phyloP scores from a whole-genome alignment of 2,113 vertebrate species.

The Speoplatyrhinus poulsoni region DNA sequence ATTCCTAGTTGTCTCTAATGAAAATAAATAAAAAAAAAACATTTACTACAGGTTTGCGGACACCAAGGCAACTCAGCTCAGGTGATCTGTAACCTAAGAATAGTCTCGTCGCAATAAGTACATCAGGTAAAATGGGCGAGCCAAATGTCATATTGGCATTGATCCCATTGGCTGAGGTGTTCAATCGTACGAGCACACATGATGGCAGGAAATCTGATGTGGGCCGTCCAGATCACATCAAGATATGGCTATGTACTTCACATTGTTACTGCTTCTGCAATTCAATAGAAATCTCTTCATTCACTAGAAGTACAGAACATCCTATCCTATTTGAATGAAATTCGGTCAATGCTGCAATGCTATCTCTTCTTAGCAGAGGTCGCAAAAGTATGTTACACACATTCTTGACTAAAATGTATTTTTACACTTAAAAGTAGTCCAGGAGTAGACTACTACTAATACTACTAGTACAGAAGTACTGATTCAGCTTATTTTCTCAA shows the following conservation, averaged over 20 bases:
- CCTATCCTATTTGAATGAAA: too few relatives aligned
- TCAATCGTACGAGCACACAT: conserved; percentile 15
- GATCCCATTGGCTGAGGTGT: conserved; percentile 36
- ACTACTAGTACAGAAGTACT: too few relatives aligned
- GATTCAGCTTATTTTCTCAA: too few relatives aligned
- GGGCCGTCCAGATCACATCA: conserved; percentile 8
- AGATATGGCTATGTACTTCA: conserved; percentile 6
- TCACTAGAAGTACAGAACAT: too few relatives aligned
- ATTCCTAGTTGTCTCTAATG: conserved; percentile 9
- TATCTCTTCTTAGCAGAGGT: too few relatives aligned
- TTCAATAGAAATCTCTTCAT: not conserved
- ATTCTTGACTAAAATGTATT: too few relatives aligned
- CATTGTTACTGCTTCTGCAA: not conserved
- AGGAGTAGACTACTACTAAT: too few relatives aligned
- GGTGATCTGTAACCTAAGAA: conserved; percentile 27
- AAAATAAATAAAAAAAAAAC: not conserved
- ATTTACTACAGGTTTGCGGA: not conserved
- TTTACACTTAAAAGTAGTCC: too few relatives aligned
- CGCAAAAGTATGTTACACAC: too few relatives aligned
- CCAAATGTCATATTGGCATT: not conserved
- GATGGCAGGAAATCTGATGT: not conserved
- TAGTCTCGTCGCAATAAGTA: conserved; percentile 47
- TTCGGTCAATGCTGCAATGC: too few relatives aligned
- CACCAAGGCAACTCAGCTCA: not conserved
- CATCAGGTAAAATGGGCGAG: conserved; percentile 23